Evolutionary conservation across 2,888 invertebrate genomes (phyloP).

Genomic region (Drosophila meridiana): DNA sequence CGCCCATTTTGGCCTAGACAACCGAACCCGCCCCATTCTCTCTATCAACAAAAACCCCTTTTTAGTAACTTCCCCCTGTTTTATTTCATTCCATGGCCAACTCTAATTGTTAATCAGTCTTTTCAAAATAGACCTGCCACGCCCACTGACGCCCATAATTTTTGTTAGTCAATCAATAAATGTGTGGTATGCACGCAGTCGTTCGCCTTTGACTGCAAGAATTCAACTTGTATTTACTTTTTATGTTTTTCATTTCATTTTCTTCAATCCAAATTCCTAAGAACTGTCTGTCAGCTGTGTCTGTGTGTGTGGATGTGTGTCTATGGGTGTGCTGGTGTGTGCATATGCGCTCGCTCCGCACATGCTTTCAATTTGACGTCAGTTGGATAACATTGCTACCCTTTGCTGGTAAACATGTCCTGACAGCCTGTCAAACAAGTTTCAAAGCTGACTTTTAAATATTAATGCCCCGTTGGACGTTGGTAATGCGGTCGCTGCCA

Average conservation of each 20-base stretch:
- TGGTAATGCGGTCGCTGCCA: slow-evolving; percentile 41
- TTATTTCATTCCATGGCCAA: background rate
- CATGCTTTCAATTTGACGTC: slow-evolving; percentile 65
- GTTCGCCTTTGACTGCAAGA: background rate
- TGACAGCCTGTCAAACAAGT: slow-evolving; percentile 77
- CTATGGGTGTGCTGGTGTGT: slow-evolving; percentile 2
- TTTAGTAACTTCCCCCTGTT: background rate
- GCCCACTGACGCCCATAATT: background rate
- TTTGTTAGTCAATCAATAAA: background rate
- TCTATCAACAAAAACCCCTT: background rate
- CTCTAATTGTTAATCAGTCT: background rate
- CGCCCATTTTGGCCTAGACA: background rate
- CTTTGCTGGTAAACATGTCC: slow-evolving; percentile 67
- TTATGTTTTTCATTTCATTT: slow-evolving; percentile 17
- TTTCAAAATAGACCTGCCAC: background rate
- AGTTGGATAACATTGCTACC: slow-evolving; percentile 61
- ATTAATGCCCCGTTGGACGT: slow-evolving; percentile 67
- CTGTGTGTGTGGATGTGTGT: slow-evolving; percentile 1
- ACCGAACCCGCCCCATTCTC: background rate
- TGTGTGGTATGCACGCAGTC: background rate
- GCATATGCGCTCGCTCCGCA: slow-evolving; percentile 29
- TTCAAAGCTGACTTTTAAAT: slow-evolving; percentile 74
- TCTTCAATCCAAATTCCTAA: slow-evolving; percentile 33
- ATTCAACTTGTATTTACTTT: slow-evolving; percentile 3
- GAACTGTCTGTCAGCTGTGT: slow-evolving; percentile 48